Conservation (phyloP, 1,140 invertebrate species). For the Ceratitis capitata region DNA sequence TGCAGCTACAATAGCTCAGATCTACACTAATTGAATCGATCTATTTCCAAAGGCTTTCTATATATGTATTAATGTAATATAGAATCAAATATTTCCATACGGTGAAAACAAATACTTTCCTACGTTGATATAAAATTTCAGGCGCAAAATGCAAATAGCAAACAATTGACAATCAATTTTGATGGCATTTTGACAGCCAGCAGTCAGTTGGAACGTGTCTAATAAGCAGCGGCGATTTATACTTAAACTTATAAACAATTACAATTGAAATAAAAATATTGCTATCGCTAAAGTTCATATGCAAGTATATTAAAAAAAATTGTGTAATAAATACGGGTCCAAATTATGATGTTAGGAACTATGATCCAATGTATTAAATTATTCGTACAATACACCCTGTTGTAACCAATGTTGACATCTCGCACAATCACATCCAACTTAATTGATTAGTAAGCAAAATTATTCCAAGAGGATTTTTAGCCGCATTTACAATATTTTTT, state of each 20-base stretch:
- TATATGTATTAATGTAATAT: neutral
- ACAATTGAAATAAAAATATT: too few species aligned
- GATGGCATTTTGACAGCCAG: neutral
- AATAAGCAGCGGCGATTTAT: neutral
- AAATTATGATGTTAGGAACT: too few species aligned
- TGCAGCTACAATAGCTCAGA: too few species aligned
- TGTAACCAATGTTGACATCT: neutral
- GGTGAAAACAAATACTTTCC: neutral
- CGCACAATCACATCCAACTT: neutral
- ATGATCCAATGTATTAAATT: too few species aligned
- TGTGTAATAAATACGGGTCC: too few species aligned
- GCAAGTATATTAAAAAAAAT: too few species aligned
- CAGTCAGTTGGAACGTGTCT: too few species aligned
- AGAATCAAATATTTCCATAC: neutral
- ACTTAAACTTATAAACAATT: neutral
- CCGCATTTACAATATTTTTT: neutral
- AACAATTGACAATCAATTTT: neutral
- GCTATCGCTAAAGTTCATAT: too few species aligned
- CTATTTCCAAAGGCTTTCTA: neutral
- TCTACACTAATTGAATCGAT: neutral
- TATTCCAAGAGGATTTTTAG: slow-evolving; percentile 1
- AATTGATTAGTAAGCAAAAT: slow-evolving; percentile 31
- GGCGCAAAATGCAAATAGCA: slow-evolving; percentile 3
- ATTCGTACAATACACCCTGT: neutral
- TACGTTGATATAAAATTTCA: neutral